Conservation (phyloP, 2,113 vertebrate genomes). For the Proterorhinus semilunaris region DNA sequence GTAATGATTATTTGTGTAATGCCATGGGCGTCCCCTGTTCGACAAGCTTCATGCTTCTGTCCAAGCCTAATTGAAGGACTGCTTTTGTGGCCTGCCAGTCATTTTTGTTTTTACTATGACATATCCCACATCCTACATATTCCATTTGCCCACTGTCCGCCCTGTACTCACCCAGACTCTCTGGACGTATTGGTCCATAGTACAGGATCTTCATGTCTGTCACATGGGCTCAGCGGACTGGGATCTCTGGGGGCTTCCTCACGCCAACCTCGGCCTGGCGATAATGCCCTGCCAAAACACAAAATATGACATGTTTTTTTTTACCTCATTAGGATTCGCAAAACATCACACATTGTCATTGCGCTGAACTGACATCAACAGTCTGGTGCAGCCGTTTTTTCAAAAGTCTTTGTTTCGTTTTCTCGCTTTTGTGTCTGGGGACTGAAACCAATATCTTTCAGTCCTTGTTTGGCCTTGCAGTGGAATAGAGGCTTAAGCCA, state of each 20-base stretch:
- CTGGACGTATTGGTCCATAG: constrained; percentile 22
- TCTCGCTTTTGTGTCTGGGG: background rate
- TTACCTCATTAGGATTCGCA: too few species aligned
- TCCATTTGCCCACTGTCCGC: background rate
- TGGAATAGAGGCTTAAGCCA: background rate
- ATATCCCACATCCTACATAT: background rate
- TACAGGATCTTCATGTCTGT: constrained; percentile 56
- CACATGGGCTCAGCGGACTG: constrained; percentile 24
- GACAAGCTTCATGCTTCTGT: too few species aligned
- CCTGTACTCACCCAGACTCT: constrained; percentile 51
- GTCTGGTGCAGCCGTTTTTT: background rate
- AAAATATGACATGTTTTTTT: background rate
- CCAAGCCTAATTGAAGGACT: too few species aligned
- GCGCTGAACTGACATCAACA: too few species aligned
- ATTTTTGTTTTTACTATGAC: too few species aligned
- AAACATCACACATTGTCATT: too few species aligned
- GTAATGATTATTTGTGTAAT: too few species aligned
- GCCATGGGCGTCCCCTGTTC: too few species aligned
- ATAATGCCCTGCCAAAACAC: background rate
- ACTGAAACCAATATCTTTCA: background rate
- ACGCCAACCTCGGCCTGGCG: constrained; percentile 4
- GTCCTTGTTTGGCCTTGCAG: background rate
- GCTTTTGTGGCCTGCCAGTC: background rate
- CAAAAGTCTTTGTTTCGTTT: background rate
- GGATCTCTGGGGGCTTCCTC: constrained; percentile 4